Evolutionary conservation across 2,888 invertebrate species (phyloP), one percentile per base, ranked within the genome.

Genomic region (Amphipyra berbera): DNA sequence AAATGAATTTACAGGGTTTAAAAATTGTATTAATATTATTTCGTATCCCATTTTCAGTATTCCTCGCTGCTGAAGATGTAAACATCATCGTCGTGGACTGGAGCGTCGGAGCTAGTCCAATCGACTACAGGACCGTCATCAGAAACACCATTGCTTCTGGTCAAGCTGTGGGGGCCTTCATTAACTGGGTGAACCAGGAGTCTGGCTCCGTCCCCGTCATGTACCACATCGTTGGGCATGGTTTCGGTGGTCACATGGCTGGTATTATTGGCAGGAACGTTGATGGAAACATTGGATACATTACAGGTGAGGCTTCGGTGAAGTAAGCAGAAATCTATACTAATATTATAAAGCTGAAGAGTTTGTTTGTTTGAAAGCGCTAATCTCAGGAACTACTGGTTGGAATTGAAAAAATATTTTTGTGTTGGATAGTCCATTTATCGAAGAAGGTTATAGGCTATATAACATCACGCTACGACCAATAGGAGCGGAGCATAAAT

Each of bases 71-170:
- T 9, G 90, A 88, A 77, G 89, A 93, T 38, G 78, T 91, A 2
- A 93, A 93, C 66, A 81, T 93, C 1, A 88, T 93, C 7, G 88
- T 88, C 0, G 86, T 93, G 1, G 93, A 93, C 67, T 93, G 93
- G 93, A 88, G 88, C 50, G 66, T 67, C 3, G 91, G 90, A 2
- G 85, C 90, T 2, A 83, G 74, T 50, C 75, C 86, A 0, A 54
- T 85, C 2, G 75, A 71, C 42, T 83, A 88, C 56, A 77, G 88
- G 57, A 33, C 76, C 13, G 84, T 90, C 35, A 84, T 90, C 56
- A 54, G 63, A 6, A 88, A 90, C 69, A 81, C 92, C 10, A 76
- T 91, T 27, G 61, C 79, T 3, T 88, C 90, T 50, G 92, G 88
- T 0, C 61, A 60, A 45, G 89, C 89, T 2, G 86, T 90, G 0